Conservation (phyloP, 2,113 vertebrate genomes). For the Cricetomys ansorgei region DNA sequence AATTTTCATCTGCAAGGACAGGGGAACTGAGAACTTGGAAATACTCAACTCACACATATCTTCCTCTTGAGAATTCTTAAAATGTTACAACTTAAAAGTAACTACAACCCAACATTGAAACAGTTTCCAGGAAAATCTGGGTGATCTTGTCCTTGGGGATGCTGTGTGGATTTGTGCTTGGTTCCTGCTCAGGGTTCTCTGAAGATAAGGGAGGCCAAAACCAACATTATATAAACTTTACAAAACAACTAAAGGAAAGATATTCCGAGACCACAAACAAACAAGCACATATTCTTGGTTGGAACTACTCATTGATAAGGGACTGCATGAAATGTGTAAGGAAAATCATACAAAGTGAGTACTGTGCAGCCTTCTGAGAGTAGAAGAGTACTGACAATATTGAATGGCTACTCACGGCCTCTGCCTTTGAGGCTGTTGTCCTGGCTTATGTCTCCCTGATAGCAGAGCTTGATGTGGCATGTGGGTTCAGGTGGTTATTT, state of each 20-base stretch:
- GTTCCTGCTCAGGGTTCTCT: not conserved
- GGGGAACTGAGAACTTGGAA: not conserved
- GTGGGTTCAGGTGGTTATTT: not conserved
- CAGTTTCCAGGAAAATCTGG: not conserved
- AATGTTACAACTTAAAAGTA: not conserved
- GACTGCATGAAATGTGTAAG: not conserved
- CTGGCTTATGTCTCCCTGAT: not conserved
- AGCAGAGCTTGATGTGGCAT: not conserved
- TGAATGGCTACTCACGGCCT: not conserved
- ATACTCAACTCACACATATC: not conserved
- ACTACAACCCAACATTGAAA: not conserved
- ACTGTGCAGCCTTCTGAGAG: not conserved
- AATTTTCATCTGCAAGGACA: not conserved
- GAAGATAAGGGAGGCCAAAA: slow-evolving; percentile 1
- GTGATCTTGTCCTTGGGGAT: not conserved
- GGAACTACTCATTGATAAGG: not conserved
- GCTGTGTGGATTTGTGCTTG: not conserved
- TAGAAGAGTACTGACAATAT: not conserved
- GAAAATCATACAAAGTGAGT: not conserved
- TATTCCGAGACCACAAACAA: not conserved
- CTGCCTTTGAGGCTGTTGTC: not conserved
- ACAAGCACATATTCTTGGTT: not conserved
- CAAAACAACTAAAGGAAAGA: not conserved
- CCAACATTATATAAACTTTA: not conserved
- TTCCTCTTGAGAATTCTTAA: not conserved